Evolutionary conservation across 2,797 vertebrate genomes (phyloP).

Genomic region (Gymnoscopelus braueri): DNA sequence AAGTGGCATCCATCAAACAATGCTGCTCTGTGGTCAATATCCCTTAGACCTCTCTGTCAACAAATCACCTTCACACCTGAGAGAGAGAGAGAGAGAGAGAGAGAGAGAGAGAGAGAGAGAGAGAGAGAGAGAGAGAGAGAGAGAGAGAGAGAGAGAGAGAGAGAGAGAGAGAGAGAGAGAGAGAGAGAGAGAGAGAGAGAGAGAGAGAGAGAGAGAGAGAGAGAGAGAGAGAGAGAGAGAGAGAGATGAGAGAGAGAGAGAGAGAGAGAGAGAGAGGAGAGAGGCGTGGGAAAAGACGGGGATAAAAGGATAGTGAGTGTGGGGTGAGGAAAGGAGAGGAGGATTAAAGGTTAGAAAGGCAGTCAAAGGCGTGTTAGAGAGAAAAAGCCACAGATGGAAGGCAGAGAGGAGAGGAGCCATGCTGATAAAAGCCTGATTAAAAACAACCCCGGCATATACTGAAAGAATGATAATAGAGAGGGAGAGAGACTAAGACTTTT

Average conservation of each 20-base stretch:
- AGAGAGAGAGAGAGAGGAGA: slow-evolving; percentile 26
- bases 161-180: too few relatives aligned
- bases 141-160: slow-evolving; percentile 26
- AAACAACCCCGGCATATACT: neutral
- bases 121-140: neutral
- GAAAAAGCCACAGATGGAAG: slow-evolving; percentile 27
- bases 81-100: slow-evolving; percentile 13
- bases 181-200: slow-evolving; percentile 26
- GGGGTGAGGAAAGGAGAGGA: neutral
- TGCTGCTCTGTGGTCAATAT: slow-evolving; percentile 74
- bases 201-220: too few relatives aligned
- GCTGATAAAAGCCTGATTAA: neutral
- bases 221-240: slow-evolving; percentile 25
- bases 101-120: slow-evolving; percentile 24
- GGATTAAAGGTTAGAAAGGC: slow-evolving; percentile 6
- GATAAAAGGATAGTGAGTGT: neutral
- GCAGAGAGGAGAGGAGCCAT: neutral
- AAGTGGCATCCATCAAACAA: slow-evolving; percentile 69
- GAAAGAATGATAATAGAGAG: neutral
- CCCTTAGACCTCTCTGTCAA: slow-evolving; percentile 75
- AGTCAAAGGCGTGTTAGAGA: slow-evolving; percentile 18
- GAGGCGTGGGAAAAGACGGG: slow-evolving; percentile 2
- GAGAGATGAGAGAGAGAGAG: too few relatives aligned
- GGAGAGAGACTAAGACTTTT: neutral
- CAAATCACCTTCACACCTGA: slow-evolving; percentile 70